Conservation (phyloP, 1,140 invertebrate species). For the Frieseomelitta varia region DNA sequence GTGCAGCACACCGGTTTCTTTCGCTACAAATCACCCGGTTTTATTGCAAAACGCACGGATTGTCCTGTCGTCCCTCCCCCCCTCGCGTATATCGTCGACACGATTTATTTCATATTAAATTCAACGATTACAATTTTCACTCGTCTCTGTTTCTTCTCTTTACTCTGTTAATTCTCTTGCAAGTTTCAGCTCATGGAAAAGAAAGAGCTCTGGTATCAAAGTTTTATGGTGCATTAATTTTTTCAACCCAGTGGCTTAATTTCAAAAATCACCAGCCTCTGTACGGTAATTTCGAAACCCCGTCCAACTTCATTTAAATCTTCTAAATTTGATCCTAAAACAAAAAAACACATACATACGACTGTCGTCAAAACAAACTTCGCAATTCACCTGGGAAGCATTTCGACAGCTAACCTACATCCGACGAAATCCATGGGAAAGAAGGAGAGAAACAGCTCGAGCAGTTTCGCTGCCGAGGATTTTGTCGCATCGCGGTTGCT, state of each 20-base stretch:
- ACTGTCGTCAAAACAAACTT: background rate
- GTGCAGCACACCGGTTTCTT: too few species aligned
- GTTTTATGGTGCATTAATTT: background rate
- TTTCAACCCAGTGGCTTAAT: background rate
- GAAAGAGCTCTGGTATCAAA: too few species aligned
- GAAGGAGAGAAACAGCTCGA: too few species aligned
- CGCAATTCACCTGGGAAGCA: background rate
- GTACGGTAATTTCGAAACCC: background rate
- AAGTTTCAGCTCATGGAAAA: too few species aligned
- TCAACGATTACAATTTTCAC: too few species aligned
- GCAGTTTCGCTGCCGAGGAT: background rate
- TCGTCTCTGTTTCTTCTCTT: too few species aligned
- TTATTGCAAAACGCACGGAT: background rate
- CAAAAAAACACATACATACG: background rate
- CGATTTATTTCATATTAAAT: background rate
- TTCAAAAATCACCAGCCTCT: too few species aligned
- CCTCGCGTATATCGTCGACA: background rate
- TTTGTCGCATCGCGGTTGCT: background rate
- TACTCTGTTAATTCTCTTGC: too few species aligned
- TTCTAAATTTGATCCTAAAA: background rate
- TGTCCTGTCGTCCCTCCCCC: background rate
- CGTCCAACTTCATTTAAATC: background rate
- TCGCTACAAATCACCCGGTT: constrained; percentile 18
- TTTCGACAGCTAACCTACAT: background rate
- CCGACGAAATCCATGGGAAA: background rate